A percentile compares a stretch with the other conserved stretches of the same genome.
phyloP scores from a whole-genome alignment of 2,113 vertebrate genomes.

The Phalacrocorax carbo region DNA sequence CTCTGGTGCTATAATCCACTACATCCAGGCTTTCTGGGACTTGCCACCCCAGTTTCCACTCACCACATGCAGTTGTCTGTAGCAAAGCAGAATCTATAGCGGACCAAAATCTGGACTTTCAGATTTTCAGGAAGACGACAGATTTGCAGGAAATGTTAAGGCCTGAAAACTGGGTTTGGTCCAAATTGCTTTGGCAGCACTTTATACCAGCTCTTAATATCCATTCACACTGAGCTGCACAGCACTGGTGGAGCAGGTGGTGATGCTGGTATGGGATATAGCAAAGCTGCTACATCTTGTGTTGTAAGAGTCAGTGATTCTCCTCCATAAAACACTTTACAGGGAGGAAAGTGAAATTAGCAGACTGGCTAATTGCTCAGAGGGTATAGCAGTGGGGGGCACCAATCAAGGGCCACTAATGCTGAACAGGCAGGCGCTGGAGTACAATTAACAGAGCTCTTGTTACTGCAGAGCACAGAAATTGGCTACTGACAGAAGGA shows the following conservation, averaged over 20 bases:
- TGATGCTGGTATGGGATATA: constrained; percentile 17
- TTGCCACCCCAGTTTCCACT: neutral
- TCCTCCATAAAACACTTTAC: neutral
- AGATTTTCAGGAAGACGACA: neutral
- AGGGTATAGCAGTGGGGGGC: neutral
- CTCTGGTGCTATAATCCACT: neutral
- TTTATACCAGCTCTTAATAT: constrained; percentile 1
- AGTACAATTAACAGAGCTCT: neutral
- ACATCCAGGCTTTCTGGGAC: neutral
- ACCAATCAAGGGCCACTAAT: constrained; percentile 42
- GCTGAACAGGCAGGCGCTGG: constrained; percentile 1
- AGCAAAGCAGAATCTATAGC: neutral
- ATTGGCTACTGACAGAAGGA: neutral
- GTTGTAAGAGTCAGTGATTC: neutral
- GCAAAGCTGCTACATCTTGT: constrained; percentile 23
- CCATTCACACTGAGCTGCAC: neutral
- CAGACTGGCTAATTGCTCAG: constrained; percentile 7
- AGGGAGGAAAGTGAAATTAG: constrained; percentile 26
- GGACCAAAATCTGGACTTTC: neutral
- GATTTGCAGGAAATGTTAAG: constrained; percentile 31
- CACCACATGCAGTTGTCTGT: neutral
- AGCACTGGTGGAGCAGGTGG: constrained; percentile 52
- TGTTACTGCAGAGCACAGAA: neutral
- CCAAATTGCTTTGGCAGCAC: constrained; percentile 52
- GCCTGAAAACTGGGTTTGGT: neutral